Evolutionary conservation across 2,113 vertebrate species (phyloP), one percentile per base, ranked within the genome.

Genomic region (Danionella cerebrum): DNA sequence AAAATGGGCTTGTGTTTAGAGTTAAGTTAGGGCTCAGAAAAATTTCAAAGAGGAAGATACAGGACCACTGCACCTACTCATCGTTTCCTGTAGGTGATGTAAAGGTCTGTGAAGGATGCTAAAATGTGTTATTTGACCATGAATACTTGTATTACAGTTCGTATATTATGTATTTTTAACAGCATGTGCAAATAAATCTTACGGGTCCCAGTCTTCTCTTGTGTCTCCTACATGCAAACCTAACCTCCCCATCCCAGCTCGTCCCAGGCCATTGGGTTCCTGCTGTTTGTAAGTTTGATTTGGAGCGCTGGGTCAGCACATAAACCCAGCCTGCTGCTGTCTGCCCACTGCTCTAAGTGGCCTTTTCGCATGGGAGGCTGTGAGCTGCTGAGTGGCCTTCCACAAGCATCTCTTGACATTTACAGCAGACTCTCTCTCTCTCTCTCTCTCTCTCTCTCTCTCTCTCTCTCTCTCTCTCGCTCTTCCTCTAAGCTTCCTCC

Each of bases 351-450:
- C 67, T 60, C 54, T 69, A 60, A 69, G 67, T 69, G 67, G 67
- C 67, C 67, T 69, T 60, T 69, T 60, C 67, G 24, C 58, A 47
- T 48, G 66, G 66, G 27, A 54, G 41, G 36, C 9, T 41, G 7
- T 31, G 65, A 58, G 47, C 25, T 42, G 18, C 57, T 53, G 35
- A 69, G 55, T 69, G 67, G 54, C 53, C 52, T 55, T 62, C 63
- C 18, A 81, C 80, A 82, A 75, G 78, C 79, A 86, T 84, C 82
- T 80, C 79, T 85, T 87, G 86, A 87, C 86, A 87, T 87, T 89
- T 45, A 57, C 65, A 44, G 27, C 87, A 75, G 76, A 72, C 82
- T 65, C 55, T 41, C n/a, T 42, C 10, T 62, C 18, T 31, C 27
- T 36, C 13, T 27, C n/a, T 59, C 38, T 44, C 14, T 16, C 7